phyloP scores from a whole-genome alignment of 2,888 invertebrate genomes.

The Tiphia femorata region DNA sequence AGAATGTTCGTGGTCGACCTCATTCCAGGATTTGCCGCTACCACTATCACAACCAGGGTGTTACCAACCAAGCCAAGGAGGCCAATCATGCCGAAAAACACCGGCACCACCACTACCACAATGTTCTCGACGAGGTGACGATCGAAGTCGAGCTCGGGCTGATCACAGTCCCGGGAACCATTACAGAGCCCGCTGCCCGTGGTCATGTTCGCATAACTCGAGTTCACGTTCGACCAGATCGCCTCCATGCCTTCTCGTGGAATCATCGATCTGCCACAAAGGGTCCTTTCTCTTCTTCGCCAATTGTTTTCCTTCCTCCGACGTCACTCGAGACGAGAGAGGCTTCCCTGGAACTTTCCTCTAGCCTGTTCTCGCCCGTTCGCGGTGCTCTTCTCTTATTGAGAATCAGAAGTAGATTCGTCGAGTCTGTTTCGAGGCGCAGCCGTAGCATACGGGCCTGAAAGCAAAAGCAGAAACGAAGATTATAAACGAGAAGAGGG shows the following conservation, averaged over 20 bases:
- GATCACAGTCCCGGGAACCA: constrained; percentile 21
- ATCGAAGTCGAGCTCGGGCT: constrained; percentile 47
- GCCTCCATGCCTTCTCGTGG: constrained; percentile 32
- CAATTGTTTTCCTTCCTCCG: too few species aligned
- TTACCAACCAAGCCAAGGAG: constrained; percentile 92
- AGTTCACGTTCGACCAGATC: constrained; percentile 2
- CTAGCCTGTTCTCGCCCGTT: too few species aligned
- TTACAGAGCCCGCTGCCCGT: neutral
- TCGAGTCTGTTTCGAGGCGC: too few species aligned
- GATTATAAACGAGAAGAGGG: too few species aligned
- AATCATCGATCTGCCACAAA: neutral
- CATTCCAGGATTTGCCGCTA: constrained; percentile 91
- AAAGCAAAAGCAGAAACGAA: too few species aligned
- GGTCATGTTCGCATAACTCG: constrained; percentile 12
- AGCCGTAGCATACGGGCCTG: too few species aligned
- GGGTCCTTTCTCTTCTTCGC: too few species aligned
- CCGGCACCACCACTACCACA: constrained; percentile 81
- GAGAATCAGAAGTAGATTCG: too few species aligned
- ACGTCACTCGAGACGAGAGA: too few species aligned
- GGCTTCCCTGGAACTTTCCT: too few species aligned
- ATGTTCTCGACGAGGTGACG: constrained; percentile 71
- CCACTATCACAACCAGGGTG: constrained; percentile 88
- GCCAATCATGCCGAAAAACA: constrained; percentile 88
- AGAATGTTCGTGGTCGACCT: constrained; percentile 92
- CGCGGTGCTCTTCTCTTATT: too few species aligned